Percentiles rank a stretch among this genome's conserved stretches.
Evolutionary conservation across 2,113 vertebrate species (phyloP).

Genomic region (Amazona guildingii): DNA sequence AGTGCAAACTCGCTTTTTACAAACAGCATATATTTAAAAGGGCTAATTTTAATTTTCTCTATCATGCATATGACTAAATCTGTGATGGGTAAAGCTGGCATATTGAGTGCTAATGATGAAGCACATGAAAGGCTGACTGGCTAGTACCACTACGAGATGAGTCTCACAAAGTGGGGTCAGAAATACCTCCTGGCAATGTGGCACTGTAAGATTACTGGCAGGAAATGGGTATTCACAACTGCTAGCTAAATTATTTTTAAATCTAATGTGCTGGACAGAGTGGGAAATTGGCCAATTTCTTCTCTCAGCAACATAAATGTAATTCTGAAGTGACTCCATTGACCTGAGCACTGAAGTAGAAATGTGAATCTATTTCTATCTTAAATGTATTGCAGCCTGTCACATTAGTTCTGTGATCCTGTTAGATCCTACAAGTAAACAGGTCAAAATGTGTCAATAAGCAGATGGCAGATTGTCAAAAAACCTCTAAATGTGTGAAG

Average conservation of each 20-base stretch:
- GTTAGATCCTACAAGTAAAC: conserved; percentile 11
- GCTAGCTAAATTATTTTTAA: conserved; percentile 34
- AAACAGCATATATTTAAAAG: neutral
- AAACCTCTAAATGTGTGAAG: neutral
- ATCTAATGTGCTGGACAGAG: neutral
- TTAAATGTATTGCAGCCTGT: conserved; percentile 4
- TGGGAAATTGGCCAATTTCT: neutral
- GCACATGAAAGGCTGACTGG: neutral
- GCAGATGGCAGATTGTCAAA: neutral
- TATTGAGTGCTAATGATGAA: neutral
- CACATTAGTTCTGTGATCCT: neutral
- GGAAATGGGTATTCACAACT: conserved; percentile 27
- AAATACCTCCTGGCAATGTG: neutral
- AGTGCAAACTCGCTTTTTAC: neutral
- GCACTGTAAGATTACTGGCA: neutral
- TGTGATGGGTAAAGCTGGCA: neutral
- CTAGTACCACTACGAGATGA: neutral
- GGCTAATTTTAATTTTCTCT: neutral
- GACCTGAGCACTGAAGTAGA: conserved; percentile 50
- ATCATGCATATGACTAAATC: neutral
- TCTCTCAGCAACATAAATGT: neutral
- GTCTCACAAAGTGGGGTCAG: neutral
- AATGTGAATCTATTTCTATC: conserved; percentile 33
- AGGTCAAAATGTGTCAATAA: neutral
- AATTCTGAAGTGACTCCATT: conserved; percentile 36